Percentiles rank a stretch among this genome's conserved stretches.
phyloP scores from a whole-genome alignment of 2,797 vertebrate species.

The Avahi laniger region DNA sequence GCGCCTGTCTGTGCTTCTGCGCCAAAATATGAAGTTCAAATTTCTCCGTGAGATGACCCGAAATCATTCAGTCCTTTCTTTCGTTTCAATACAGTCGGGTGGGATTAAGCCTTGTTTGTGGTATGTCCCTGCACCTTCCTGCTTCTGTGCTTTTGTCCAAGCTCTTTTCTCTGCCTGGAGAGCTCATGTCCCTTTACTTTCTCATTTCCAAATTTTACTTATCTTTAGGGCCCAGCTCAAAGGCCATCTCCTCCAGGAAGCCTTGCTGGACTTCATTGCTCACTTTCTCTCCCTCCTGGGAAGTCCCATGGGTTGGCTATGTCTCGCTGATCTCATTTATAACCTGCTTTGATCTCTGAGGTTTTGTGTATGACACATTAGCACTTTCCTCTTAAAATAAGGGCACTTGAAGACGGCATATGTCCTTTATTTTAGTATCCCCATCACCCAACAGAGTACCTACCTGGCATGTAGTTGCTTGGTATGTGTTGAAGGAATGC shows the following conservation, averaged over 20 bases:
- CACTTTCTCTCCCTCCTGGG: neutral
- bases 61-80: neutral
- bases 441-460: neutral
- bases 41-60: neutral
- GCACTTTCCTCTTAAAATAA: neutral
- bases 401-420: neutral
- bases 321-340: neutral
- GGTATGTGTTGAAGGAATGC: neutral
- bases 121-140: neutral
- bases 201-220: neutral
- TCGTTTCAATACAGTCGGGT: neutral
- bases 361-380: neutral
- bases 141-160: neutral
- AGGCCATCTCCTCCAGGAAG: neutral
- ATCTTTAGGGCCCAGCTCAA: neutral
- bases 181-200: neutral
- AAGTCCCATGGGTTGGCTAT: neutral
- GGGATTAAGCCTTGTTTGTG: neutral
- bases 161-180: neutral
- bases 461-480: neutral
- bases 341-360: neutral
- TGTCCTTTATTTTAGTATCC: neutral
- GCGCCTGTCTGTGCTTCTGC: neutral
- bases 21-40: neutral
- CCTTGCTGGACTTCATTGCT: neutral